Base-by-base conservation (phyloP, 2,113 vertebrate species). In the Callithrix jacchus region DNA sequence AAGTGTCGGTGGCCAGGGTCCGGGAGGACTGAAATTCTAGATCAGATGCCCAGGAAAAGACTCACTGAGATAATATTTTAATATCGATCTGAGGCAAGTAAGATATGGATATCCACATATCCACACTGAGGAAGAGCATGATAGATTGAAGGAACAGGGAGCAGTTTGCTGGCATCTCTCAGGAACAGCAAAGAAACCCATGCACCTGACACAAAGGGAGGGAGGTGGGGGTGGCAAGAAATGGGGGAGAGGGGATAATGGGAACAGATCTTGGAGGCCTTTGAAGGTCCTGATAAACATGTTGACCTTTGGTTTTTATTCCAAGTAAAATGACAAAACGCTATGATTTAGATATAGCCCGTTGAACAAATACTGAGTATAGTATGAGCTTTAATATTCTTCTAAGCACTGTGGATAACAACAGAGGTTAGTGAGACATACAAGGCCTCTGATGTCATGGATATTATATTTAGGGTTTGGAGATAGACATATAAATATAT, bases 261-360 rank as follows among this genome's bases (percentile, higher is more conserved):
- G 49, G 68, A 6, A 12, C 20, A 56, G 20, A 3, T 79, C 82
- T 66, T 5, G 21, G 47, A 54, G 9, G 30, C 23, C 37, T 93
- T 86, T 42, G 79, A 86, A 52, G 79, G 11, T 84, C 37, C 21
- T 52, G 42, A 37, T 64, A n/a, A 82, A 32, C 5, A 47, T 71
- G 20, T 23, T 81, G 45, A 3, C 27, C 87, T 96, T 86, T 42
- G 47, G 74, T 79, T 89, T 92, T 45, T 61, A 80, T 68, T 76
- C 14, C 70, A 23, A 56, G 54, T 66, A 4, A 83, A 90, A 81
- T 70, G 30, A 49, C 47, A 81, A 47, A 47, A 84, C 2, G 5
- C 23, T 76, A 6, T 74, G 20, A 13, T 61, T 93, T 89, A 70
- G 35, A 71, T 27, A 42, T 17, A 76, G 11, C 13, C 47, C 49